Base-by-base conservation (phyloP, 1,140 invertebrate species). In the Leptinotarsa lineolata region DNA sequence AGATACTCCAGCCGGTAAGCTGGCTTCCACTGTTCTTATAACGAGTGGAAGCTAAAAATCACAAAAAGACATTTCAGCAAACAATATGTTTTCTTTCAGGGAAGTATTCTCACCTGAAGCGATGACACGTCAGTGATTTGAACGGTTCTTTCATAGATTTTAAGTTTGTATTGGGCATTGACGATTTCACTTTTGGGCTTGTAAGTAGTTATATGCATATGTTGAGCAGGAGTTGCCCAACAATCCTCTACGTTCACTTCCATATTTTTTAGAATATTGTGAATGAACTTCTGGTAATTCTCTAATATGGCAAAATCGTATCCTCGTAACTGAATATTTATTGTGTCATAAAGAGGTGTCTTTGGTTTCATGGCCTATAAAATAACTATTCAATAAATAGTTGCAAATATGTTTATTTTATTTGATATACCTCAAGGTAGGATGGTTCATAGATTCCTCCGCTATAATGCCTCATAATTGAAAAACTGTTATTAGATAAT, bases 221-320 rank as follows among this genome's bases (percentile, higher is more conserved):
- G 85, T 83, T 91, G 87, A 48, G 90, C 87, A 15, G 94, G 94
- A 44, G 90, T 87, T 2, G 91, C 90, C 89, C 92, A 95, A 83
- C 92, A 87, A 69, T 95, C 90, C 76, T 92, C 90, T 45, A 95
- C 89, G 78, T 93, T 90, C 71, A 96, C 84, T 45, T 92, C 91
- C 86, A 97, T 87, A 66, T 88, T 85, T 78, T 91, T 88, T 44
- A 92, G 90, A 76, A 93, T 84, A 79, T 88, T 89, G 79, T 95
- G 90, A 65, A 96, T 86, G 80, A 92, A 92, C 79, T 88, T 90
- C 83, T 94, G 93, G 82, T 90, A 96, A 78, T 85, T 90, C 86
- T 97, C 95, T 60, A 97, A 82, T 12, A 94, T 79, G 13, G 92
- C 88, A 85, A 89, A 97, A 82, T 95, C 92, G 81, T 95, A 95